phyloP scores from a whole-genome alignment of 1,140 invertebrate genomes.

The Procambarus virginalis region DNA sequence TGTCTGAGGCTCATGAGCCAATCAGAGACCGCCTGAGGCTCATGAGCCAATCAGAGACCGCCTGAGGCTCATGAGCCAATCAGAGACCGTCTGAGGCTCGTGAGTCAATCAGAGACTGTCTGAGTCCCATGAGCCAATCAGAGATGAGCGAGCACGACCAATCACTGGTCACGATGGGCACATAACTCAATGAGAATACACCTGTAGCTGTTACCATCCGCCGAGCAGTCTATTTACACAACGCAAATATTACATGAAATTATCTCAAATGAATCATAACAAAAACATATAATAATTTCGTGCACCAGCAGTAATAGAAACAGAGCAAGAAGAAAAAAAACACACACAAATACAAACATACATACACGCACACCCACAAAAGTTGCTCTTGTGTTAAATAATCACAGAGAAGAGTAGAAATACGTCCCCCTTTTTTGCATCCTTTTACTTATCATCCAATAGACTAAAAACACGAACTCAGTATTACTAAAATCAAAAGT shows the following conservation, averaged over 20 bases:
- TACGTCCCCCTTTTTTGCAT: not conserved
- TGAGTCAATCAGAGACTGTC: not conserved
- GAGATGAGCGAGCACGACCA: too few species aligned
- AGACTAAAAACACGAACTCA: conserved; percentile 28
- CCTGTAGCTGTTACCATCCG: too few species aligned
- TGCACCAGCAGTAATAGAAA: too few species aligned
- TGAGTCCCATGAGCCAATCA: too few species aligned
- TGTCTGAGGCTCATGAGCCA: not conserved
- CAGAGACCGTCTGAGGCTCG: not conserved
- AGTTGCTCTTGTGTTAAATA: not conserved
- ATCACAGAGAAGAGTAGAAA: conserved; percentile 2
- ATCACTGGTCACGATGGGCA: too few species aligned
- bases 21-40: too few species aligned
- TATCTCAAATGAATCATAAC: too few species aligned
- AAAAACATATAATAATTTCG: too few species aligned
- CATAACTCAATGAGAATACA: too few species aligned
- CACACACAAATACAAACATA: not conserved
- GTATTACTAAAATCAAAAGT: conserved; percentile 1
- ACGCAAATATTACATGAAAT: too few species aligned
- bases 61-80: not conserved
- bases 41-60: not conserved
- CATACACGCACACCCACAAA: not conserved
- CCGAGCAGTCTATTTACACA: too few species aligned
- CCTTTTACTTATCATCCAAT: conserved; percentile 13
- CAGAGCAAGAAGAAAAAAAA: too few species aligned